phyloP scores from a whole-genome alignment of 2,113 vertebrate genomes.

The Sceloporus undulatus region DNA sequence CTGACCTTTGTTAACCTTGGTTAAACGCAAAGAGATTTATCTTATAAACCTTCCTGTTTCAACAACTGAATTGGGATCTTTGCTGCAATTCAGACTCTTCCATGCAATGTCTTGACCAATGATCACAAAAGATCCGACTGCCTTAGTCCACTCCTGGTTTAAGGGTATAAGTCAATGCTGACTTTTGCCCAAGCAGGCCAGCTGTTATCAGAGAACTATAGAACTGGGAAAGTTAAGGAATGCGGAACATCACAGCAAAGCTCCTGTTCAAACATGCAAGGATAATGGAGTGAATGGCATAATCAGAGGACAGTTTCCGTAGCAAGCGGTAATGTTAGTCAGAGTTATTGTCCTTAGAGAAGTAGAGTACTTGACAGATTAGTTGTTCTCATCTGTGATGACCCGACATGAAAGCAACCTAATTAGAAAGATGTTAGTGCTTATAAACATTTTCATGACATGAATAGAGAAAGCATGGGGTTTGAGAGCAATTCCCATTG shows the following conservation, averaged over 20 bases:
- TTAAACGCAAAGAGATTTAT: no score
- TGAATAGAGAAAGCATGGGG: not conserved
- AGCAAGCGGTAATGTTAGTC: not conserved
- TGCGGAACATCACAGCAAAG: not conserved
- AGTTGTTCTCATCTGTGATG: not conserved
- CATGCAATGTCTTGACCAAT: no score
- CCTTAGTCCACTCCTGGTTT: not conserved
- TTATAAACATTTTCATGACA: not conserved
- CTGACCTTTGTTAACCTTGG: no score
- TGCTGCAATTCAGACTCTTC: no score
- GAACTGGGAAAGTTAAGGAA: not conserved
- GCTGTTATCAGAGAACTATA: not conserved
- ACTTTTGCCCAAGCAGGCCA: not conserved
- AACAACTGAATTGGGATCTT: no score
- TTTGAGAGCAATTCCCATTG: not conserved
- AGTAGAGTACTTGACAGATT: not conserved
- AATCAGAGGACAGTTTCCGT: not conserved
- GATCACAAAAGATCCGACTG: not conserved
- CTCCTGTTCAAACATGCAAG: not conserved
- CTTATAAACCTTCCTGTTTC: no score
- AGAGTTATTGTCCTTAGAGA: not conserved
- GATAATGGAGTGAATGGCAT: not conserved
- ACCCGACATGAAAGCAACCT: not conserved
- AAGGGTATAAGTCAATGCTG: not conserved
- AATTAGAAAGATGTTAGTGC: conserved; percentile 1